phyloP scores from a whole-genome alignment of 2,113 vertebrate genomes.

The Alethe castanea region DNA sequence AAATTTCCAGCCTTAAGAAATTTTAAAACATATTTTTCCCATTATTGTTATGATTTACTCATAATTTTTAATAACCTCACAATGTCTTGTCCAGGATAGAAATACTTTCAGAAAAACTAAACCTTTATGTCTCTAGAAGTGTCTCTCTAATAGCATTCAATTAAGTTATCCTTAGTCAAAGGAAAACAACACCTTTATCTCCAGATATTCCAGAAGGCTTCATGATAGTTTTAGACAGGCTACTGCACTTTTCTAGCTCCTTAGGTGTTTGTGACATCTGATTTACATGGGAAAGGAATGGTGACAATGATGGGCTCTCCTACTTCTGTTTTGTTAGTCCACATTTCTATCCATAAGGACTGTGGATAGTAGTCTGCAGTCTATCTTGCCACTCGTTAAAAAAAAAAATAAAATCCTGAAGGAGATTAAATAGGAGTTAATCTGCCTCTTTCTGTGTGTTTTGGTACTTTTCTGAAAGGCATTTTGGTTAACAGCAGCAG shows the following conservation, averaged over 20 bases:
- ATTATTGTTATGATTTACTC: background rate
- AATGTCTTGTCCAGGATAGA: background rate
- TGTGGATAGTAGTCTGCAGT: no score
- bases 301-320: background rate
- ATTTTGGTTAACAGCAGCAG: conserved; percentile 27
- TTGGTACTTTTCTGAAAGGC: background rate
- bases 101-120: background rate
- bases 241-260: background rate
- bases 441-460: background rate
- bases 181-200: background rate
- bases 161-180: background rate
- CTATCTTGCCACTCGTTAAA: background rate
- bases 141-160: background rate
- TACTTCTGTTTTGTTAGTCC: background rate
- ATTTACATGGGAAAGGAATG: background rate
- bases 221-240: background rate
- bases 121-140: background rate
- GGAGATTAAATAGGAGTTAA: background rate
- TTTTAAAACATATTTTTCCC: background rate
- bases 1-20: background rate
- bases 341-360: background rate
- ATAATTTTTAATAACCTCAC: background rate
- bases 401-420: background rate
- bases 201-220: background rate
- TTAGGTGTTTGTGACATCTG: background rate